Evolutionary conservation across 2,888 invertebrate species (phyloP).

Genomic region (Ischnura elegans): DNA sequence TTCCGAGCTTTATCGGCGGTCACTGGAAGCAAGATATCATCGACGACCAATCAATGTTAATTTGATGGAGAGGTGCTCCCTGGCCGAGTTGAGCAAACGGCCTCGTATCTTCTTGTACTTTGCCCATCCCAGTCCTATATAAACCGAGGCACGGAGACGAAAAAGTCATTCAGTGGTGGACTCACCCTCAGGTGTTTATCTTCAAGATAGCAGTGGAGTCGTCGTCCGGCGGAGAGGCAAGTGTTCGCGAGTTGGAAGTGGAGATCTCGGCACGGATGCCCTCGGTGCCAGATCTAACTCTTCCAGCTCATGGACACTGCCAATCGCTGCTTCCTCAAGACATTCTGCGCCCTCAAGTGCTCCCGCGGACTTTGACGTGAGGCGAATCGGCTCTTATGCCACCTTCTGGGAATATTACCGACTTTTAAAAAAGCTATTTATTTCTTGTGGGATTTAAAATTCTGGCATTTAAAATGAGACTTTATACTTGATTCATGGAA

Average conservation of each 20-base stretch:
- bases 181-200: not conserved
- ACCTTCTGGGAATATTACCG: too few relatives aligned
- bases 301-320: conserved; percentile 83
- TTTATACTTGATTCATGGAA: conserved; percentile 21
- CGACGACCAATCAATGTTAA: conserved; percentile 59
- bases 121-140: conserved; percentile 37
- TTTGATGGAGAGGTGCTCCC: conserved; percentile 50
- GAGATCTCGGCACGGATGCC: conserved; percentile 82
- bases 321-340: not conserved
- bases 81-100: conserved; percentile 43
- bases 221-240: conserved; percentile 70
- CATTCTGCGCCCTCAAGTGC: not conserved
- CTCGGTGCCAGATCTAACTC: conserved; percentile 86
- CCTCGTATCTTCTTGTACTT: conserved; percentile 54
- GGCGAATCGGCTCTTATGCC: not conserved
- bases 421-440: not conserved
- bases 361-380: not conserved
- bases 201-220: not conserved
- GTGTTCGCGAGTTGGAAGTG: conserved; percentile 83
- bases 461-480: conserved; percentile 42
- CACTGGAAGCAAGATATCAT: conserved; percentile 51
- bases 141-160: conserved; percentile 23
- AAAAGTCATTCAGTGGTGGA: conserved; percentile 32
- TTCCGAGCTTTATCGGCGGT: conserved; percentile 44
- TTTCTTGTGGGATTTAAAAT: not conserved